Evolutionary conservation across 2,888 invertebrate genomes (phyloP), one percentile per base, ranked within the genome.

Genomic region (Lasioglossum vierecki): DNA sequence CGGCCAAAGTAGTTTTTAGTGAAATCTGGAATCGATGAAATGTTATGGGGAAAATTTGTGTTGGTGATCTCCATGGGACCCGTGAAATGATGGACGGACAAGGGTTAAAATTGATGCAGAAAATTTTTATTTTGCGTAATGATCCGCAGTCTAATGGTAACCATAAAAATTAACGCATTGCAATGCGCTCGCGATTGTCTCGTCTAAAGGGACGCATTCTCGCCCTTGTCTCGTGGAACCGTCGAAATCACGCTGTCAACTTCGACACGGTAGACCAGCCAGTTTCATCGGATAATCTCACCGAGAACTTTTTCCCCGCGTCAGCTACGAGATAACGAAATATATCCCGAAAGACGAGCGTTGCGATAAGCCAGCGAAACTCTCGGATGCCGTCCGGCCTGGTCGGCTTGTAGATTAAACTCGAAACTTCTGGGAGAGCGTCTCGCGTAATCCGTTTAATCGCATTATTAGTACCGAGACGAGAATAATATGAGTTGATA

Each of bases 231-330:
- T 53, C 22, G 8, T 6, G 49, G 49, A 53, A 22, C 49, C 49
- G 49, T 11, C n/a, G 39, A 74, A 74, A 74, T 74, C 39, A 57
- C 57, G 4, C 39, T 39, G 39, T 68, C 68, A 22, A 41, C 22
- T 41, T 53, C 68, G 68, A 49, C 68, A 49, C 39, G 35, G n/a
- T 26, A 53, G 57, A 35, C 15, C 26, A n/a, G 11, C 30, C 71
- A 84, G 75, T 84, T 78, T 73, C 78, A 39, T 60, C 26, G 74
- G 63, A 63, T 78, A 82, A 85, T 79, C 77, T 76, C 63, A 53
- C 41, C 15, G 22, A 70, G 81, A 79, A n/a, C 13, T 76, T 79
- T 76, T 84, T 60, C 60, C n/a, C 63, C 13, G 70, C 26, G 68
- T 83, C 79, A 57, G 76, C 46, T n/a, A 41, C 41, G 57, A 57